Evolutionary conservation across 2,888 invertebrate genomes (phyloP).

Genomic region (Habrosyne pyritoides): DNA sequence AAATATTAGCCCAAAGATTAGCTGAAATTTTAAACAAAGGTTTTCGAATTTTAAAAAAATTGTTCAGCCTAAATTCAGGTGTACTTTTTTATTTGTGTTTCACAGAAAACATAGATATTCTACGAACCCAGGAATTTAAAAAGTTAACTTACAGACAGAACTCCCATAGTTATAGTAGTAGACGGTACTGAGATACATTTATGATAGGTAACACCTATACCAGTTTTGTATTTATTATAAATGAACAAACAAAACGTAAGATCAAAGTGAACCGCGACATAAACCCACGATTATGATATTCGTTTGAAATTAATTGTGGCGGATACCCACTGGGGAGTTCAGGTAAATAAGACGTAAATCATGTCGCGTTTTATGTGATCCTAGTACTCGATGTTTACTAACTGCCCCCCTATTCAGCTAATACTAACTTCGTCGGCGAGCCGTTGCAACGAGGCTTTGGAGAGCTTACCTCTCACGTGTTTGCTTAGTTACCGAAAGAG

Average conservation of each 20-base stretch:
- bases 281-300: conserved; percentile 45
- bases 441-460: too few relatives aligned
- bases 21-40: too few relatives aligned
- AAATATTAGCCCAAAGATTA: too few relatives aligned
- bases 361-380: conserved; percentile 31
- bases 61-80: too few relatives aligned
- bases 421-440: too few relatives aligned
- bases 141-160: neutral
- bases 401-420: neutral
- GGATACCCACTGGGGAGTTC: conserved; percentile 34
- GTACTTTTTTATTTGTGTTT: too few relatives aligned
- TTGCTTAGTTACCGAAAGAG: too few relatives aligned
- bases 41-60: too few relatives aligned
- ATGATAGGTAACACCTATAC: conserved; percentile 2
- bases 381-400: conserved; percentile 22
- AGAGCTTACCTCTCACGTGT: too few relatives aligned
- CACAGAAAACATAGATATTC: too few relatives aligned
- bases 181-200: neutral
- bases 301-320: conserved; percentile 43
- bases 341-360: conserved; percentile 43
- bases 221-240: conserved; percentile 5
- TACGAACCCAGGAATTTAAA: too few relatives aligned
- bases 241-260: conserved; percentile 23
- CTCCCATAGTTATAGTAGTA: neutral
- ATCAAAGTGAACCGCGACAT: conserved; percentile 35